These are phyloP conservation scores for Hyperoplus immaculatus DNA, from an alignment of 2,797 vertebrate genomes.

Conservation along the genomic window DNA sequence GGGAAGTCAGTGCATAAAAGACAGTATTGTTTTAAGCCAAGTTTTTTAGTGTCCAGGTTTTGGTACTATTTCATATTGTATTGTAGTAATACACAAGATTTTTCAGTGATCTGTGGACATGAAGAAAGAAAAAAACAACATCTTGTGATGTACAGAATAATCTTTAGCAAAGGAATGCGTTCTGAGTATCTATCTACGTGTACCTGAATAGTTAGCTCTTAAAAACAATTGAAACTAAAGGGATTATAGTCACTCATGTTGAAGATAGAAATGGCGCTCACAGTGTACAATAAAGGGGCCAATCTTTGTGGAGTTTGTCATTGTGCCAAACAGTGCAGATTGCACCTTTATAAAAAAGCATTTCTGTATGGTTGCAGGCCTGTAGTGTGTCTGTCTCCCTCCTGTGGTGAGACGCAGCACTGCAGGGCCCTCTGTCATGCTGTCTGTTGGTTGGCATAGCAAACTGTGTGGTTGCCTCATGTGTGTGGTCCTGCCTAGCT, in stretches of 20 bases:
- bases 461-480: conserved; percentile 79
- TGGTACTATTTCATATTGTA: conserved; percentile 83
- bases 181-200: conserved; percentile 80
- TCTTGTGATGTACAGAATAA: conserved; percentile 76
- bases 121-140: conserved; percentile 67
- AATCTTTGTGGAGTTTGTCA: conserved; percentile 61
- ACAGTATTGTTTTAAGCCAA: conserved; percentile 79
- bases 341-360: conserved; percentile 74
- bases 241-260: conserved; percentile 72
- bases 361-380: conserved; percentile 75
- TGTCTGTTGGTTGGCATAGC: conserved; percentile 80
- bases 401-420: conserved; percentile 63
- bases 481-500: conserved; percentile 80
- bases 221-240: conserved; percentile 69
- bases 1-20: conserved; percentile 67
- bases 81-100: conserved; percentile 77
- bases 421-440: conserved; percentile 58
- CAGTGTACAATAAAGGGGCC: conserved; percentile 69
- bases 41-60: conserved; percentile 81
- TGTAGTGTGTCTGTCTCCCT: conserved; percentile 64
- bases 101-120: conserved; percentile 78
- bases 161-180: conserved; percentile 77
- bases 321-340: conserved; percentile 54
- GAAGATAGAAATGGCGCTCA: conserved; percentile 78
- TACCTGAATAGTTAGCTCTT: conserved; percentile 82